phyloP scores from a whole-genome alignment of 2,888 invertebrate genomes.

The Bellardia bayeri region DNA sequence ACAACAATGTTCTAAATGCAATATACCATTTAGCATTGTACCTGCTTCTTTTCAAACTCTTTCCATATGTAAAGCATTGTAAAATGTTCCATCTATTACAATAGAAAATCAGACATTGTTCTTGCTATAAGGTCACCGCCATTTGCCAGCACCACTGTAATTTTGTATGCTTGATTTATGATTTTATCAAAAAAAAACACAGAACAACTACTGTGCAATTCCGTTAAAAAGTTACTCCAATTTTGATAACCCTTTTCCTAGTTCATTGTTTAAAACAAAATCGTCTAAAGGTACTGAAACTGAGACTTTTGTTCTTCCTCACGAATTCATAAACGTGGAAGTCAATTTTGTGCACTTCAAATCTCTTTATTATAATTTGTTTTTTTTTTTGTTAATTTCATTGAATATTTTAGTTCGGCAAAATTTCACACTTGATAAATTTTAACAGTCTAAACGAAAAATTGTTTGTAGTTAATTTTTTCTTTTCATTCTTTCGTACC shows the following conservation, averaged over 20 bases:
- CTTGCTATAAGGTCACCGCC: conserved; percentile 10
- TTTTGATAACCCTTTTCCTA: conserved; percentile 19
- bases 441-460: background rate
- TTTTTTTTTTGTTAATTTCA: conserved; percentile 1
- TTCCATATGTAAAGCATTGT: background rate
- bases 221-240: background rate
- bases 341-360: background rate
- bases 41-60: background rate
- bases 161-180: conserved; percentile 28
- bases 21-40: background rate
- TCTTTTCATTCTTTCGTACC: conserved; percentile 3
- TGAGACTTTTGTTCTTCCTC: background rate
- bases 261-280: background rate
- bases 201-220: background rate
- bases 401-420: conserved; percentile 2
- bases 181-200: conserved; percentile 7
- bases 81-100: background rate
- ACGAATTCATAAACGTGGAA: background rate
- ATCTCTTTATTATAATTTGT: background rate
- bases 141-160: conserved; percentile 26
- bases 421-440: conserved; percentile 40
- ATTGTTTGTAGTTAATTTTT: background rate
- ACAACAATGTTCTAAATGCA: too few species aligned
- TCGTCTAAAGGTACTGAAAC: background rate
- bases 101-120: background rate